phyloP scores from a whole-genome alignment of 1,140 invertebrate species.

The Metaphire vulgaris region DNA sequence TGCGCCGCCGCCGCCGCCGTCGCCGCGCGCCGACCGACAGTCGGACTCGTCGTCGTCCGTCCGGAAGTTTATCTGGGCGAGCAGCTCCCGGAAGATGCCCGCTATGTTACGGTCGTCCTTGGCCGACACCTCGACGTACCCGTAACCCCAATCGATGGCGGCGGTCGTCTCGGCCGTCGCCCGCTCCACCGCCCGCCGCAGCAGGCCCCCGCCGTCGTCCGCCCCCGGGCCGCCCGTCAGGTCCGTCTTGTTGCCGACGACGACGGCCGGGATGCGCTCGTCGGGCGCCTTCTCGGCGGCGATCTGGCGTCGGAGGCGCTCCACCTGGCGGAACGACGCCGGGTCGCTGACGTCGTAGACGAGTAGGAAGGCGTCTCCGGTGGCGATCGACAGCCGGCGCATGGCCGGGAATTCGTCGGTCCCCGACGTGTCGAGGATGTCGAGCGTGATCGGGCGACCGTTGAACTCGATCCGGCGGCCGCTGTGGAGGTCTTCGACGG shows the following conservation, averaged over 20 bases:
- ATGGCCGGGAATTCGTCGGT: conserved; percentile 99
- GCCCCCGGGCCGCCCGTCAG: not conserved
- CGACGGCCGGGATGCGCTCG: conserved; percentile 6
- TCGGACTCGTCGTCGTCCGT: not conserved
- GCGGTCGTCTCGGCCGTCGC: conserved; percentile 76
- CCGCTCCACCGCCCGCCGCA: conserved; percentile 34
- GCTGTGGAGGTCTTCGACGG: conserved; percentile 98
- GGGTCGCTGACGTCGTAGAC: conserved; percentile 53
- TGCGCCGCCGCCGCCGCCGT: too few species aligned
- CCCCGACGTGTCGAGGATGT: conserved; percentile 94
- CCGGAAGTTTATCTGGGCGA: conserved; percentile 75
- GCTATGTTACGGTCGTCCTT: conserved; percentile 74
- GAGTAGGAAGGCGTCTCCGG: conserved; percentile 62
- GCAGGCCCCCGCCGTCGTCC: too few species aligned
- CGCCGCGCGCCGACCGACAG: too few species aligned
- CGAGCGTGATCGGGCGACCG: conserved; percentile 60
- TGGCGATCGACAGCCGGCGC: conserved; percentile 95
- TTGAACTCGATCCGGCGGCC: conserved; percentile 56
- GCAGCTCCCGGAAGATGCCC: conserved; percentile 64
- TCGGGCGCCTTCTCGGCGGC: conserved; percentile 5
- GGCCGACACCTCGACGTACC: conserved; percentile 79
- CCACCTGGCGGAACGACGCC: conserved; percentile 21
- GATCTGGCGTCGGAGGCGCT: conserved; percentile 10
- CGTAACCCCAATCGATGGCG: conserved; percentile 80
- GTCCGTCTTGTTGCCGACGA: conserved; percentile 15